Evolutionary conservation across 2,797 vertebrate genomes (phyloP).

Genomic region (Stomatorhinus walkeri): DNA sequence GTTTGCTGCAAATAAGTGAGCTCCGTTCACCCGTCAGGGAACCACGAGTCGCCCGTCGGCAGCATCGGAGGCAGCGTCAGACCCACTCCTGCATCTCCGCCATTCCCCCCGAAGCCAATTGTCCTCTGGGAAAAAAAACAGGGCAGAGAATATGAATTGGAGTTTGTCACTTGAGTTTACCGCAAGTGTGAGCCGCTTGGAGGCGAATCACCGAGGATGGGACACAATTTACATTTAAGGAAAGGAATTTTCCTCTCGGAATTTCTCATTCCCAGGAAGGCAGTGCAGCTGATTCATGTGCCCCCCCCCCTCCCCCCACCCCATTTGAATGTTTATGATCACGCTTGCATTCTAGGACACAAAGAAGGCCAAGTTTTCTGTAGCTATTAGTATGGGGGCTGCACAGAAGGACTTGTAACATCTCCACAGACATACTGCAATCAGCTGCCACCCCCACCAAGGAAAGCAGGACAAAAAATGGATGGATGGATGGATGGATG

Average conservation of each 20-base stretch:
- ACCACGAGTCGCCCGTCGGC: not conserved
- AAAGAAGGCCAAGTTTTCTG: not conserved
- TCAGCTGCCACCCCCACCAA: not conserved
- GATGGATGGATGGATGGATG: not conserved
- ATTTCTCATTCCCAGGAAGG: not conserved
- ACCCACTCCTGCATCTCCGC: not conserved
- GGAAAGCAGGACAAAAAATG: not conserved
- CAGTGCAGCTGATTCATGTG: not conserved
- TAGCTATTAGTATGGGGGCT: not conserved
- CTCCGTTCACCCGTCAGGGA: not conserved
- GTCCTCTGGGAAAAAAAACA: not conserved
- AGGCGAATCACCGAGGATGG: not conserved
- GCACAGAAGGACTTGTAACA: not conserved
- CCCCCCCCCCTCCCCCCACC: not conserved
- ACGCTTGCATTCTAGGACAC: not conserved
- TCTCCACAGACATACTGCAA: not conserved
- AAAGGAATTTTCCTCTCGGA: not conserved
- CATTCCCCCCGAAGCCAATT: not conserved
- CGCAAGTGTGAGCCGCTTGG: not conserved
- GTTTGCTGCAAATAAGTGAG: not conserved
- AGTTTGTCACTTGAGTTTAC: slow-evolving; percentile 8
- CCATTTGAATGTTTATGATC: not conserved
- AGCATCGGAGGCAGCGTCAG: not conserved
- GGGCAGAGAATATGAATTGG: slow-evolving; percentile 4
- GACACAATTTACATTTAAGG: slow-evolving; percentile 30